Base-by-base conservation (phyloP, 2,113 vertebrate species). In the Prietella phreatophila region DNA sequence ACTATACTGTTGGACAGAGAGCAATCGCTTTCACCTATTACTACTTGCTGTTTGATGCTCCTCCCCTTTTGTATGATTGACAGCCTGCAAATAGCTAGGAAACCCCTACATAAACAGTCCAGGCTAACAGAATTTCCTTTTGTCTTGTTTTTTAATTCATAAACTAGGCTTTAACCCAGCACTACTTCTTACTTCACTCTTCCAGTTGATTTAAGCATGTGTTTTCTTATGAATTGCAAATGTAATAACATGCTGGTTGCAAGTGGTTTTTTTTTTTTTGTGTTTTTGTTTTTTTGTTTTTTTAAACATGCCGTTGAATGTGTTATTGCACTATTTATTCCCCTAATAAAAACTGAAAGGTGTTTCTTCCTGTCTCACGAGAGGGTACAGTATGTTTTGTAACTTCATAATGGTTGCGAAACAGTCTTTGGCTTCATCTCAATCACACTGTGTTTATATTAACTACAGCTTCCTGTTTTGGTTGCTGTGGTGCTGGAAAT, bases 391-490 rank as follows among this genome's bases (percentile, higher is more conserved):
- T 91, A 92, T 87, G 91, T 95, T 93, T 94, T 92, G 94, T 92
- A 93, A 93, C 93, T 91, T 93, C 92, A 93, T 92, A 84, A 92
- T 36, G 85, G 91, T 94, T 95, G 91, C 92, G 91, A 95, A 94
- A 95, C 89, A 86, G 90, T 90, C 92, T 87, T 88, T 53, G 65
- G 36, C 81, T 92, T 89, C 85, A 89, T 84, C 58, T 82, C 67
- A n/a, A 85, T 90, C 73, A 33, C 83, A 84, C 69, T 39, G 27
- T 93, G 92, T 94, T 94, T 91, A 94, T 95, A 93, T 93, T 93
- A 95, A 93, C 92, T 93, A 92, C 87, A 88, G 92, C 93, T 95
- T 96, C 95, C 95, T 96, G 95, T 95, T 96, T 95, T 95, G 93
- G 92, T 93, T 92, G 89, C 84, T 50, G 80, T 86, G 73, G 53